These are phyloP conservation scores for Andrena flavipes DNA, from an alignment of 2,888 invertebrate species.

Conservation along the genomic window DNA sequence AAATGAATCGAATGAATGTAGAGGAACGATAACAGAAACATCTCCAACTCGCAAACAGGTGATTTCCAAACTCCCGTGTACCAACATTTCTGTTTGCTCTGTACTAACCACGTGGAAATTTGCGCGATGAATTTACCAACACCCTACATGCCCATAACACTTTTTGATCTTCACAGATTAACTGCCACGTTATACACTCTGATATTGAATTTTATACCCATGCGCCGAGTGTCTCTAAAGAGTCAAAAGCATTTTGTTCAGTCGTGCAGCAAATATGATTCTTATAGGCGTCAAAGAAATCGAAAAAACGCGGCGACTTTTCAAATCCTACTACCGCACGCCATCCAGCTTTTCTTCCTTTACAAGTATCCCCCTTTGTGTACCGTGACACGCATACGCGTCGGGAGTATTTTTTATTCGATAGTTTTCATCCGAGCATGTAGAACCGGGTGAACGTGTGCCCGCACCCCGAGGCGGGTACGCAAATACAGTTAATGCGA, in stretches of 20 bases:
- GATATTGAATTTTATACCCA: not conserved
- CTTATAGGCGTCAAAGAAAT: slow-evolving; percentile 1
- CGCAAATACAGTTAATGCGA: slow-evolving; percentile 14
- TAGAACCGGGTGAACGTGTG: not conserved
- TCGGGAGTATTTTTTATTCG: not conserved
- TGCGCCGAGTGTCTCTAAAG: not conserved
- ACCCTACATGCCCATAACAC: not conserved
- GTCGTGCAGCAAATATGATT: not conserved
- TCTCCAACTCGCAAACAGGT: no score
- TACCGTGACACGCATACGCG: no score
- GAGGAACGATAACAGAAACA: no score
- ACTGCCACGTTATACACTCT: not conserved
- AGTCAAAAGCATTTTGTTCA: not conserved
- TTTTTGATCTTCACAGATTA: not conserved
- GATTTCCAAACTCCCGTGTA: no score
- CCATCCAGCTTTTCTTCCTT: not conserved
- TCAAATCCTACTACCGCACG: not conserved
- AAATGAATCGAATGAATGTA: no score
- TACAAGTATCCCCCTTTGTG: not conserved
- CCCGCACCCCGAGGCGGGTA: not conserved
- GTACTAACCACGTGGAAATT: no score
- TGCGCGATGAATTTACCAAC: no score
- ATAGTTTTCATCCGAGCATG: not conserved
- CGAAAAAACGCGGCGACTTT: not conserved
- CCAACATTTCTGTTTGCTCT: no score